Evolutionary conservation across 2,113 vertebrate species (phyloP).

Genomic region (Calidris pygmaea): DNA sequence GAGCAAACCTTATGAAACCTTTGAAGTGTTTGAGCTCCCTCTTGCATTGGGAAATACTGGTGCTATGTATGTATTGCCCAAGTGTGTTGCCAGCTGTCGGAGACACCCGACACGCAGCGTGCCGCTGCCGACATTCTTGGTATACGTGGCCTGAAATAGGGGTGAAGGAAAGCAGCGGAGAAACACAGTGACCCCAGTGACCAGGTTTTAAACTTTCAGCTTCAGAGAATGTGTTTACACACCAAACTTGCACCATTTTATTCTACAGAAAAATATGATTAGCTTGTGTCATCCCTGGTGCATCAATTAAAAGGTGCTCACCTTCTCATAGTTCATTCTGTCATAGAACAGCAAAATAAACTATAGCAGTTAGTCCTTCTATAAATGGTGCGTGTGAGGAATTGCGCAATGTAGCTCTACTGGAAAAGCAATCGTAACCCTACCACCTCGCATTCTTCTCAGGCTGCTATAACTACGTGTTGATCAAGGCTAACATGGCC

Average conservation of each 20-base stretch:
- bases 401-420: neutral
- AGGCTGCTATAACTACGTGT: neutral
- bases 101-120: neutral
- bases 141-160: neutral
- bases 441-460: neutral
- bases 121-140: neutral
- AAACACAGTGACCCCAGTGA: neutral
- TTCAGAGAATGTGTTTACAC: neutral
- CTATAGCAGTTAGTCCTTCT: neutral
- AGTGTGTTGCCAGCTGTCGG: neutral
- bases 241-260: neutral
- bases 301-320: neutral
- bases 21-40: neutral
- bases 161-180: neutral
- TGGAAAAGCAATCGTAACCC: neutral
- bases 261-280: neutral
- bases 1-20: neutral
- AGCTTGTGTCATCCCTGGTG: neutral
- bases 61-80: neutral
- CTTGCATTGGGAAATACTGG: neutral
- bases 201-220: neutral
- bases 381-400: neutral
- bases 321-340: neutral
- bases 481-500: neutral
- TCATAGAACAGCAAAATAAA: neutral